Conservation (phyloP, 2,888 invertebrate genomes). For the Ariolimax columbianus region DNA sequence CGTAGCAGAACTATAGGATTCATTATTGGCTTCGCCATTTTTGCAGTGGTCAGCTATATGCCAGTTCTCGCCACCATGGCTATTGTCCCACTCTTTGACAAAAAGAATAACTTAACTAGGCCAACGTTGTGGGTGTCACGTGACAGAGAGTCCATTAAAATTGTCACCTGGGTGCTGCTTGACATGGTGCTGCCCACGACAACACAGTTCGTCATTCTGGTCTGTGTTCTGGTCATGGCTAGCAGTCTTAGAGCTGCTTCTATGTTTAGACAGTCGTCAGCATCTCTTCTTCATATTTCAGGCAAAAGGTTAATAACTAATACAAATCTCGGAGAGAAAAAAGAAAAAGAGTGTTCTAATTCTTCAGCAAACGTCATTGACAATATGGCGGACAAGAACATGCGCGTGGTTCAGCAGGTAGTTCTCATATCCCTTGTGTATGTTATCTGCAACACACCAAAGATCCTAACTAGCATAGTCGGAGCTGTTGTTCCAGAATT, state of each 20-base stretch:
- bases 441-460: conserved; percentile 2
- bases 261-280: background rate
- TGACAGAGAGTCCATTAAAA: conserved; percentile 5
- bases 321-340: background rate
- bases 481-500: background rate
- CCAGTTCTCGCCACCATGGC: conserved; percentile 18
- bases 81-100: background rate
- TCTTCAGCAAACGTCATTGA: background rate
- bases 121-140: background rate
- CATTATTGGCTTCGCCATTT: background rate
- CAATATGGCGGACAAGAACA: background rate
- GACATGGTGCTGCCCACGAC: background rate
- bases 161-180: background rate
- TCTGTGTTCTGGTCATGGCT: conserved; percentile 32
- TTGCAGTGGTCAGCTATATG: background rate
- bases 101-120: background rate
- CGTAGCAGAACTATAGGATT: background rate
- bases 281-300: background rate
- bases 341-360: background rate
- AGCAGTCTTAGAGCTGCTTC: background rate
- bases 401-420: conserved; percentile 9
- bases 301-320: background rate
- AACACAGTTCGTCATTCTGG: background rate
- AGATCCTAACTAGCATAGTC: background rate
- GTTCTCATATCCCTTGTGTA: background rate